A percentile compares a stretch with the other conserved stretches of the same genome.
Conservation (phyloP, 2,113 vertebrate species). For the Campylomormyrus tamandua region DNA sequence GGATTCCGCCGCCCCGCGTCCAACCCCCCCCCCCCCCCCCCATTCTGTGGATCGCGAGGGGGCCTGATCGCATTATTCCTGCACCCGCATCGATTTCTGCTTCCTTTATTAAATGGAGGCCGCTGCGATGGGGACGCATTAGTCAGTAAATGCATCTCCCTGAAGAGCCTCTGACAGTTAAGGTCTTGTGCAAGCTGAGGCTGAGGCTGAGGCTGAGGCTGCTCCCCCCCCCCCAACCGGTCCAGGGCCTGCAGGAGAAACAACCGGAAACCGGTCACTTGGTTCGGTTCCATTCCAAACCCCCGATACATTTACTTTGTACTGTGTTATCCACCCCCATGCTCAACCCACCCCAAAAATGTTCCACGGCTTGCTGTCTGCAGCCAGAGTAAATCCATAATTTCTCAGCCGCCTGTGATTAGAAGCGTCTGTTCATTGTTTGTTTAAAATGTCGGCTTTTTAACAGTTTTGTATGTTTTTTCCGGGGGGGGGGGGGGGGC, state of each 20-base stretch:
- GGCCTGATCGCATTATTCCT: not conserved
- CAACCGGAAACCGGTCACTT: not conserved
- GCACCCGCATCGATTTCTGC: not conserved
- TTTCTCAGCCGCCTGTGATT: not conserved
- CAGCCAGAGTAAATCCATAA: not conserved
- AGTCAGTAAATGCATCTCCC: not conserved
- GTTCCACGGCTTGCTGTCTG: not conserved
- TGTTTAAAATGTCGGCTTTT: not conserved
- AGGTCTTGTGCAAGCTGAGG: not conserved
- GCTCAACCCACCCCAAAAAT: not conserved
- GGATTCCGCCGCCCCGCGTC: too few species aligned
- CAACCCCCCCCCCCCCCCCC: not conserved
- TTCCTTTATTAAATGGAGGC: not conserved
- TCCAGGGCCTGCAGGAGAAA: not conserved
- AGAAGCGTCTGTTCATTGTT: not conserved
- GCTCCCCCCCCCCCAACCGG: not conserved
- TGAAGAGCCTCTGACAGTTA: not conserved
- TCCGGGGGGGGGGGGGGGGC: too few species aligned
- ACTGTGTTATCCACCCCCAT: not conserved
- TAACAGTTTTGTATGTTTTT: slow-evolving; percentile 4
- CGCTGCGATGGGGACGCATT: not conserved
- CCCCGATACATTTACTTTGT: not conserved
- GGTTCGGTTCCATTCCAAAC: not conserved
- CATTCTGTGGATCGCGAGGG: not conserved
- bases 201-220: not conserved